Conservation (phyloP, 2,888 invertebrate genomes). For the Tribolium freemani region DNA sequence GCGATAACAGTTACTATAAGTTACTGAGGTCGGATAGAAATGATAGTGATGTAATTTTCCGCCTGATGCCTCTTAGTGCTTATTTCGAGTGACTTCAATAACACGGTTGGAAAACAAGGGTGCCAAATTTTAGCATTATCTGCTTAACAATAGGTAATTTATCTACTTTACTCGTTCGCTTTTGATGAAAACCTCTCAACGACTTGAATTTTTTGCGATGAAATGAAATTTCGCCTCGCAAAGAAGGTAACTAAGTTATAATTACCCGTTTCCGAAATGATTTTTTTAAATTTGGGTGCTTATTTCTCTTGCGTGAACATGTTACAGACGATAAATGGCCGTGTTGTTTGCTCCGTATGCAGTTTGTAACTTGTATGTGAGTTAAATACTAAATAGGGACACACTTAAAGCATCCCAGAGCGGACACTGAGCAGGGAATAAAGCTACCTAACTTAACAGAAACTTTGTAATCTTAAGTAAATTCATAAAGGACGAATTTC, state of each 20-base stretch:
- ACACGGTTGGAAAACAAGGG: conserved; percentile 39
- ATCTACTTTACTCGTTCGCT: conserved; percentile 7
- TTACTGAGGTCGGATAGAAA: background rate
- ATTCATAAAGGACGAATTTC: conserved; percentile 65
- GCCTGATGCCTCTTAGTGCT: conserved; percentile 39
- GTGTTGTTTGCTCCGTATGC: background rate
- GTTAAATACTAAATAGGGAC: conserved; percentile 39
- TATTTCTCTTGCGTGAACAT: background rate
- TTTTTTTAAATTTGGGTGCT: background rate
- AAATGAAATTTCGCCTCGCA: background rate
- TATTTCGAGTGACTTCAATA: conserved; percentile 36
- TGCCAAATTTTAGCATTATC: conserved; percentile 30
- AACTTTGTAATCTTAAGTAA: conserved; percentile 64
- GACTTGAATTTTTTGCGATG: background rate
- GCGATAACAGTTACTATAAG: background rate
- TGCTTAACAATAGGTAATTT: conserved; percentile 31
- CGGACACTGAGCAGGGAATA: conserved; percentile 55
- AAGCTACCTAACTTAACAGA: conserved; percentile 57
- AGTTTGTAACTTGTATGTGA: conserved; percentile 7
- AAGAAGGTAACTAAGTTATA: no score
- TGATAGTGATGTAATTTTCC: conserved; percentile 46
- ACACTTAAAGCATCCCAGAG: conserved; percentile 36
- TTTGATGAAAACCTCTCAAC: background rate
- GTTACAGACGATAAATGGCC: background rate
- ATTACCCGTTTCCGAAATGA: no score